Evolutionary conservation across 2,113 vertebrate genomes (phyloP), one percentile per base, ranked within the genome.

Genomic region (Menura novaehollandiae): DNA sequence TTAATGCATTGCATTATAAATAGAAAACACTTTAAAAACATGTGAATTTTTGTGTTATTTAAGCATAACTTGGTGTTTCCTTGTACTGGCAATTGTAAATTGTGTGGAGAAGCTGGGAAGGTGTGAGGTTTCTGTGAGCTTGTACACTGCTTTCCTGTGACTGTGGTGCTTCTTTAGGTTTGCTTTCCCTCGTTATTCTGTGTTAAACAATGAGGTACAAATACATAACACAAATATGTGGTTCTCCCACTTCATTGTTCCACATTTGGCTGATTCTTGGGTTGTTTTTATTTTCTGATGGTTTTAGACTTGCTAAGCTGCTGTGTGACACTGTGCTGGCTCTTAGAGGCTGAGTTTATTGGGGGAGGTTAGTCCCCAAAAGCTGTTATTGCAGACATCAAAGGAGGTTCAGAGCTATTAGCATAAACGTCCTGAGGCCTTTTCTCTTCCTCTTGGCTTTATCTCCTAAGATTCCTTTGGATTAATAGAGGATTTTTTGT

Each of bases 401-500:
- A 91, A 96, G 85, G 46, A 59, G 47, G 14, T 83, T 64, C 55
- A 27, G 41, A 60, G 64, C 60, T 66, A 75, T 94, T 93, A 91
- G 67, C 85, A 60, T 93, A 83, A 68, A 67, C 5, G 60, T 84
- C 95, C 79, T 18, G 60, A 62, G 85, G 69, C 55, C 4, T 79
- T 59, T 77, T 74, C 80, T 89, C 75, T 92, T 93, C 79, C 17
- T 95, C 76, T 90, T 88, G 76, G 64, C 88, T 92, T 89, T 84
- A 86, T 94, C 88, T 95, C 79, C 43, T 59, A 53, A 83, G 93
- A 95, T 92, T 95, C 83, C 64, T 89, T 74, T 67, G 79, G 91
- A 37, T 96, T 97, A 91, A 63, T 87, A 63, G 72, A 58, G 73
- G 80, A 44, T 75, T 76, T 96, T 56, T 92, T 93, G 74, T 84